Conservation (phyloP, 2,113 vertebrate genomes). For the Pelecanoides urinatrix region DNA sequence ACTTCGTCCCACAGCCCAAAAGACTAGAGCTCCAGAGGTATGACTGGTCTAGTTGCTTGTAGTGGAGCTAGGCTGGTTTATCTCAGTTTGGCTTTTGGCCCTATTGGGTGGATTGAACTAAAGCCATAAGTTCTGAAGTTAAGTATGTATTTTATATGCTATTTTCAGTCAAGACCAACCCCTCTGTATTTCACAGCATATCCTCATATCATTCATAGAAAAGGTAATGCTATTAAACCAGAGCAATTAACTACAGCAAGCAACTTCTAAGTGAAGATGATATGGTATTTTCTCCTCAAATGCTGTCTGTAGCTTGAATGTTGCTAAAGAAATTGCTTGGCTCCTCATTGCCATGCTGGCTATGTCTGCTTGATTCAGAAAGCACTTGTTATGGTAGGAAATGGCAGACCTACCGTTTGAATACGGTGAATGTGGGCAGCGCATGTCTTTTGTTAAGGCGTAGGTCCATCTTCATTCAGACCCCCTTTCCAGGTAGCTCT, state of each 20-base stretch:
- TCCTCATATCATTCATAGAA: background rate
- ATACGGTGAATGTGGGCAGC: background rate
- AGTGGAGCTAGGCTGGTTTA: background rate
- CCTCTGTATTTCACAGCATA: background rate
- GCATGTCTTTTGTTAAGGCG: background rate
- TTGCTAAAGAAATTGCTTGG: background rate
- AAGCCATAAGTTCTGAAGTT: background rate
- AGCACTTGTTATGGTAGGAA: background rate
- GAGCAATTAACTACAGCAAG: background rate
- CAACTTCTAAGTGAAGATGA: background rate
- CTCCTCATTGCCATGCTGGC: background rate
- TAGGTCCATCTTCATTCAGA: background rate
- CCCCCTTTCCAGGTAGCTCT: background rate
- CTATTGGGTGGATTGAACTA: background rate
- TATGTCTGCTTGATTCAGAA: background rate
- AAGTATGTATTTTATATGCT: background rate
- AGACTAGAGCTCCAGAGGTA: background rate
- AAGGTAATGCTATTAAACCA: background rate
- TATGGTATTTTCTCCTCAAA: background rate
- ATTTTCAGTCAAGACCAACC: background rate
- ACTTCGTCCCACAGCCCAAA: background rate
- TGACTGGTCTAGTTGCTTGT: background rate
- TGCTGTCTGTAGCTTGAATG: background rate
- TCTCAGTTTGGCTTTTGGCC: background rate
- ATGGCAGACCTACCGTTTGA: background rate